Percentiles rank a stretch among this genome's conserved stretches.
Evolutionary conservation across 2,888 invertebrate genomes (phyloP).

Genomic region (Drosophila testacea): DNA sequence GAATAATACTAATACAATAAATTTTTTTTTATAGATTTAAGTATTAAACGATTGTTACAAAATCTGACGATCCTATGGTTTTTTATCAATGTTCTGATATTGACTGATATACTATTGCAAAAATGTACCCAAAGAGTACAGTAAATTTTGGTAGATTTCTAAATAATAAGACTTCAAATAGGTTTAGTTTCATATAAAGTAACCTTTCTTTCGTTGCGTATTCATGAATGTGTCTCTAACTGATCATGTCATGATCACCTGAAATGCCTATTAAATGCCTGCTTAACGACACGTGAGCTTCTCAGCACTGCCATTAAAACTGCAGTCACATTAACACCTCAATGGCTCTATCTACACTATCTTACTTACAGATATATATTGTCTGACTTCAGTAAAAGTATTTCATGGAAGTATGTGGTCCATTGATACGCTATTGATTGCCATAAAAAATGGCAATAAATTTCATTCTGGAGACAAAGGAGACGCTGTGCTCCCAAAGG

Average conservation of each 20-base stretch:
- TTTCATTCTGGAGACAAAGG: conserved; percentile 48
- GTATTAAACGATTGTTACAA: neutral
- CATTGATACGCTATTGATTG: conserved; percentile 18
- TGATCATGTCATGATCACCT: conserved; percentile 20
- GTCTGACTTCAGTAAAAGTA: conserved; percentile 7
- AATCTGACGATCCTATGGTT: neutral
- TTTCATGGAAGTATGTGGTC: neutral
- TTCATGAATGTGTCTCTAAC: neutral
- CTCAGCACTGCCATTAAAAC: conserved; percentile 26
- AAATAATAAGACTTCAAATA: no score
- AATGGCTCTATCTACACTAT: neutral
- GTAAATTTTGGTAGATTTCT: no score
- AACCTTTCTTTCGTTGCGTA: no score
- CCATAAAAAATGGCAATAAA: conserved; percentile 65
- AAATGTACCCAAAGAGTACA: no score
- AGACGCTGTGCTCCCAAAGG: conserved; percentile 1
- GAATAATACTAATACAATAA: neutral
- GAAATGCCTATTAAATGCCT: no score
- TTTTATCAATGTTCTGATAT: neutral
- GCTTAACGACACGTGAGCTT: conserved; percentile 16
- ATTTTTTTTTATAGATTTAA: conserved; percentile 14
- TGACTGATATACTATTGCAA: no score
- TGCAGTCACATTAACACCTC: conserved; percentile 62
- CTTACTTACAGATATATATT: neutral
- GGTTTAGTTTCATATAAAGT: no score